These are phyloP conservation scores for Lycocorax pyrrhopterus DNA, from an alignment of 2,113 vertebrate genomes.

Conservation along the genomic window DNA sequence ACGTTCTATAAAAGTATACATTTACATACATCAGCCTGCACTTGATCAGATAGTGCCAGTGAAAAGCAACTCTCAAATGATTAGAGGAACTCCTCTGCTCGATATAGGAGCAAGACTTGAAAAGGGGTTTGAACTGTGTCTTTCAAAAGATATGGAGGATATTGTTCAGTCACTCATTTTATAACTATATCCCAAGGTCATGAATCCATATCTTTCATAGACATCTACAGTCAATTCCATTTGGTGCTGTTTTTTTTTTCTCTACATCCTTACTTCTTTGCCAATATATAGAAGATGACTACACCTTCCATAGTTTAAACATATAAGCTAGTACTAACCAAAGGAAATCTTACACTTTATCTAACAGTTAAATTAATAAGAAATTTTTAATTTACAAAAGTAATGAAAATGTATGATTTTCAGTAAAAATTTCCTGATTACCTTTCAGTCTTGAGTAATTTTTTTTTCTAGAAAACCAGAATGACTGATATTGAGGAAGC, in stretches of 20 bases:
- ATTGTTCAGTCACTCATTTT: background rate
- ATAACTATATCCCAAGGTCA: background rate
- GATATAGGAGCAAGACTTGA: background rate
- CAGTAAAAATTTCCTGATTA: background rate
- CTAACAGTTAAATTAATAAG: background rate
- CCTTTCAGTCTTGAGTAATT: background rate
- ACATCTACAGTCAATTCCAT: background rate
- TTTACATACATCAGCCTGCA: background rate
- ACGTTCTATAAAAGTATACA: background rate
- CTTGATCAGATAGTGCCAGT: background rate
- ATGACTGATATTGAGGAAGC: background rate
- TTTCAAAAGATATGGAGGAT: background rate
- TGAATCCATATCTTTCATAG: background rate
- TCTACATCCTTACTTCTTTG: background rate
- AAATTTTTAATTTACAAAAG: background rate
- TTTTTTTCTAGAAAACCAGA: background rate
- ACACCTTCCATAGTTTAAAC: background rate
- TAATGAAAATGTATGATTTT: background rate
- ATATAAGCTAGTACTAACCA: background rate
- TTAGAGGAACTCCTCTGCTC: background rate
- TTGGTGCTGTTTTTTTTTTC: background rate
- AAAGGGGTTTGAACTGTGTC: background rate
- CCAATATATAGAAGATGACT: background rate
- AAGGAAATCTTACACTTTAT: background rate
- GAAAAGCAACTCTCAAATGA: background rate